These are phyloP conservation scores for Chroicocephalus ridibundus DNA, from an alignment of 2,113 vertebrate genomes.

Conservation along the genomic window DNA sequence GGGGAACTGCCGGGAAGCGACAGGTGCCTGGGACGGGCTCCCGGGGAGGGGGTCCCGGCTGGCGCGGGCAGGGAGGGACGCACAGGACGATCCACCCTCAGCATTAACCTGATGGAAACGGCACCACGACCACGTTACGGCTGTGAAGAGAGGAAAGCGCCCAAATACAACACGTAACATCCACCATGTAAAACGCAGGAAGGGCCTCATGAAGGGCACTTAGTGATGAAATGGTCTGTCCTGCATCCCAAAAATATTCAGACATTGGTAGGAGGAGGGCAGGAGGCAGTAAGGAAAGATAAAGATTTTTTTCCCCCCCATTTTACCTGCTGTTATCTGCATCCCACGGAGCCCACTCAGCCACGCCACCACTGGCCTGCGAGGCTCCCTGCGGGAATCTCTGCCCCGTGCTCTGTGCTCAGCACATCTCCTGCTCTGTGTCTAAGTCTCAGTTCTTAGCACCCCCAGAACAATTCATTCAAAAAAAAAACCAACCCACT, in stretches of 20 bases:
- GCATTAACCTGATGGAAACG: not conserved
- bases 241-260: not conserved
- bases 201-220: not conserved
- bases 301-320: not conserved
- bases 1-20: not conserved
- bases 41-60: not conserved
- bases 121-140: rapidly evolving
- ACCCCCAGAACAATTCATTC: not conserved
- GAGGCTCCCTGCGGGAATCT: not conserved
- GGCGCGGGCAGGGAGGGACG: not conserved
- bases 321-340: not conserved
- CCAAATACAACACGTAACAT: not conserved
- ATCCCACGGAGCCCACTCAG: rapidly evolving
- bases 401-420: not conserved
- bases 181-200: not conserved
- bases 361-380: not conserved
- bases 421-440: not conserved
- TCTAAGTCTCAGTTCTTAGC: not conserved
- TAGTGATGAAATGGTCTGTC: not conserved
- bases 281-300: not conserved
- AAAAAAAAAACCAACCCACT: not conserved
- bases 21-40: not conserved
- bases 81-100: not conserved
- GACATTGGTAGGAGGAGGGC: not conserved
- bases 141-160: not conserved